Percentiles rank a stretch among this genome's conserved stretches.
phyloP scores from a whole-genome alignment of 1,140 invertebrate species.

The Zaprionus gabonicus region DNA sequence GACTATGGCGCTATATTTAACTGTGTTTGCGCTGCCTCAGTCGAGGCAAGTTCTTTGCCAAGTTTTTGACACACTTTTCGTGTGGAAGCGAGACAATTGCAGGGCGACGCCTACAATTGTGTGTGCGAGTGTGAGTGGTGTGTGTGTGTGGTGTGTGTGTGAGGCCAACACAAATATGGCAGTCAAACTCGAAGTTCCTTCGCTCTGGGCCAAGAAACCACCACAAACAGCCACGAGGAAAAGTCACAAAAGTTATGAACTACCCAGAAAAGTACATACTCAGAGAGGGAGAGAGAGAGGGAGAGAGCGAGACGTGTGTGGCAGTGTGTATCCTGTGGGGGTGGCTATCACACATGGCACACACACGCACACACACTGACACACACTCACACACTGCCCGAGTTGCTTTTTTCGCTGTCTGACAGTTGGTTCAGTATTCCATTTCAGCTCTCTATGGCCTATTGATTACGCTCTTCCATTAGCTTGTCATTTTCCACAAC shows the following conservation, averaged over 20 bases:
- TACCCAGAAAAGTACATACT: constrained; percentile 43
- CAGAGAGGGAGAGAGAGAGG: neutral
- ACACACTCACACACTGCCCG: neutral
- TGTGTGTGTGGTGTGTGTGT: constrained; percentile 28
- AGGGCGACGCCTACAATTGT: constrained; percentile 61
- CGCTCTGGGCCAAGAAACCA: constrained; percentile 66
- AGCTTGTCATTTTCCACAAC: constrained; percentile 32
- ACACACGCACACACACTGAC: constrained; percentile 7
- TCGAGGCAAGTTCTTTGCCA: constrained; percentile 57
- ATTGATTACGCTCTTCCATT: constrained; percentile 59
- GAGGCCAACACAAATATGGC: constrained; percentile 65
- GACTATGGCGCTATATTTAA: constrained; percentile 19
- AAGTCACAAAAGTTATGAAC: constrained; percentile 64
- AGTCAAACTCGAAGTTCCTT: constrained; percentile 56
- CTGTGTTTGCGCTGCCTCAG: constrained; percentile 16
- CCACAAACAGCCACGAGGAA: constrained; percentile 51
- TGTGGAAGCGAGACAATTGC: constrained; percentile 30
- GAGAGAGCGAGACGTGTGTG: neutral
- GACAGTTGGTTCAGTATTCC: constrained; percentile 12
- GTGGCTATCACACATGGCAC: constrained; percentile 34
- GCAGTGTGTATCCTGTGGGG: constrained; percentile 26
- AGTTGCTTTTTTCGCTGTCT: neutral
- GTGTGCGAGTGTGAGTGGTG: constrained; percentile 29
- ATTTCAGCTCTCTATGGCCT: constrained; percentile 20
- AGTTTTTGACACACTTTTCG: constrained; percentile 68